These are phyloP conservation scores for Mesocricetus auratus DNA, from an alignment of 2,113 vertebrate genomes.

Conservation along the genomic window DNA sequence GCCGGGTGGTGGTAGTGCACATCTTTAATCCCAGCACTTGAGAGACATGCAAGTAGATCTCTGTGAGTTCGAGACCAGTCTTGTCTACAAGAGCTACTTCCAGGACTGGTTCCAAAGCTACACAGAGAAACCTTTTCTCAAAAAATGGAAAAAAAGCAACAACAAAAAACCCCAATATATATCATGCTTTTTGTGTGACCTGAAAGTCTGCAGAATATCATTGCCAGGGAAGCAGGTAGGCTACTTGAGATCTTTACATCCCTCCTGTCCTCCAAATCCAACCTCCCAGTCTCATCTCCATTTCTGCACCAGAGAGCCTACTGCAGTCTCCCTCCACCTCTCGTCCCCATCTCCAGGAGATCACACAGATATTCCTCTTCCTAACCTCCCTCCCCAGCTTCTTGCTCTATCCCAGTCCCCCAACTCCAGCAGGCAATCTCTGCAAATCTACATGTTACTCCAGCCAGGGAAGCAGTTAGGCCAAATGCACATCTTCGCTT, in stretches of 20 bases:
- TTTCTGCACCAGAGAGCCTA: not conserved
- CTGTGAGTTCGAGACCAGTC: too few relatives aligned
- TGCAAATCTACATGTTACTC: not conserved
- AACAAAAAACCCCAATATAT: not conserved
- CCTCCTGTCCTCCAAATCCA: not conserved
- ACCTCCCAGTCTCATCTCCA: not conserved
- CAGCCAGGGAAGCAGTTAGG: not conserved
- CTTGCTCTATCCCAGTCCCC: not conserved
- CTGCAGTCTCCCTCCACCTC: not conserved
- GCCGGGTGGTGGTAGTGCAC: too few relatives aligned
- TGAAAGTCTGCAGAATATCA: not conserved
- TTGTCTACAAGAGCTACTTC: too few relatives aligned
- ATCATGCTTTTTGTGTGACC: not conserved
- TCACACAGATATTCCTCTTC: not conserved
- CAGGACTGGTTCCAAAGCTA: too few relatives aligned
- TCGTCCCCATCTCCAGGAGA: not conserved
- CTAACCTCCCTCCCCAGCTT: not conserved
- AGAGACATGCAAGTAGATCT: too few relatives aligned
- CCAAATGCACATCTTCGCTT: not conserved
- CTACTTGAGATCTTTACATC: not conserved
- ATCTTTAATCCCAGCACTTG: too few relatives aligned
- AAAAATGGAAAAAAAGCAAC: too few relatives aligned
- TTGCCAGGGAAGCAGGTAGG: not conserved
- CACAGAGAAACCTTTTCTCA: too few relatives aligned
- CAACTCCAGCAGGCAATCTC: not conserved